A percentile compares a stretch with the other conserved stretches of the same genome.
phyloP scores from a whole-genome alignment of 2,113 vertebrate species.

The Zapornia atra region DNA sequence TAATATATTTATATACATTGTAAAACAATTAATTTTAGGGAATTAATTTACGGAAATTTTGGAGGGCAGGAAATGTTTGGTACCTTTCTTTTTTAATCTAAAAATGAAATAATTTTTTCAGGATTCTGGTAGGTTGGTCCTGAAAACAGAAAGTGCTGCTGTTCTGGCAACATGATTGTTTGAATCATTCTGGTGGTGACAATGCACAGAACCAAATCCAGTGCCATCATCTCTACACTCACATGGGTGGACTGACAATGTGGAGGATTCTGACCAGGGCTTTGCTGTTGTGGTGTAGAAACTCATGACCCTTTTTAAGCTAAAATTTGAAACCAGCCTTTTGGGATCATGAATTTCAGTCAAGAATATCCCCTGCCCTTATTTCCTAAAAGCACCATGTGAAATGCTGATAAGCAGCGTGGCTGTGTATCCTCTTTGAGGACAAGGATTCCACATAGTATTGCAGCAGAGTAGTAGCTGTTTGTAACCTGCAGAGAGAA shows the following conservation, averaged over 20 bases:
- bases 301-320: not conserved
- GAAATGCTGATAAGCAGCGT: not conserved
- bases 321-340: not conserved
- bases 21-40: not conserved
- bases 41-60: not conserved
- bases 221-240: accelerated
- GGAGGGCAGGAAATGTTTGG: not conserved
- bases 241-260: not conserved
- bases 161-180: not conserved
- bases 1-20: not conserved
- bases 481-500: not conserved
- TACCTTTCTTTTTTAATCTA: not conserved
- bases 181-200: not conserved
- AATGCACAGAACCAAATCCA: not conserved
- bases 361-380: not conserved
- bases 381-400: not conserved
- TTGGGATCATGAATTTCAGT: constrained; percentile 16
- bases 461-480: not conserved
- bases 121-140: not conserved
- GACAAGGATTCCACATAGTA: not conserved
- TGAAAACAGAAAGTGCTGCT: not conserved
- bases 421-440: constrained; percentile 1
- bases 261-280: not conserved
- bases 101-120: not conserved
- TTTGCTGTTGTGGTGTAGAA: not conserved